A percentile compares a stretch with the other conserved stretches of the same genome.
Conservation (phyloP, 1,140 invertebrate species). For the Magallana ariakensis region DNA sequence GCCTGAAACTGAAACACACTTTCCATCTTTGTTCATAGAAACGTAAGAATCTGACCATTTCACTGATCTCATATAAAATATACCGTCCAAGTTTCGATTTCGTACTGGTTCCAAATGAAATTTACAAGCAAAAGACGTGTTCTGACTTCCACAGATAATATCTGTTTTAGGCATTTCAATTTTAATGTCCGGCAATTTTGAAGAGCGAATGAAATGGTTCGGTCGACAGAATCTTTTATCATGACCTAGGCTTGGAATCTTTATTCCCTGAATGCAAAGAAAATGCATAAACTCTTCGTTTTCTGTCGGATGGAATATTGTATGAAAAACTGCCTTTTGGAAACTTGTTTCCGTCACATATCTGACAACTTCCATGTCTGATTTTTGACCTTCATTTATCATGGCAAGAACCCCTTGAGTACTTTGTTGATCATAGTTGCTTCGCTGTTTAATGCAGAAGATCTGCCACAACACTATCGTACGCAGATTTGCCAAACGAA, state of each 20-base stretch:
- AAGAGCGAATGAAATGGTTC: neutral
- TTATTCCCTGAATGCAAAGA: neutral
- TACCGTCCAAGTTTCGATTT: neutral
- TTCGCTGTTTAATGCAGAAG: neutral
- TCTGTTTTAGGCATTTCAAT: neutral
- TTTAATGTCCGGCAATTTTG: neutral
- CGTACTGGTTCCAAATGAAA: neutral
- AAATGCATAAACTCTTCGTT: neutral
- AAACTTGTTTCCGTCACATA: neutral
- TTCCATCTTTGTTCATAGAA: neutral
- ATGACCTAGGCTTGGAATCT: neutral
- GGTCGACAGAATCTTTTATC: neutral
- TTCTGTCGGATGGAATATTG: neutral
- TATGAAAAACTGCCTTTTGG: neutral
- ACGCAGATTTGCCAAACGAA: neutral
- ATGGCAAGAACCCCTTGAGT: neutral
- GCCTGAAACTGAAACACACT: neutral
- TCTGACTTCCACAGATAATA: neutral
- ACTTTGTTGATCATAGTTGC: neutral
- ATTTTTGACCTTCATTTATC: neutral
- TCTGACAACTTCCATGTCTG: neutral
- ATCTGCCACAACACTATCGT: neutral
- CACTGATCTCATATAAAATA: neutral
- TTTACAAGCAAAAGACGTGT: neutral
- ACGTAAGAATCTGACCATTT: neutral